Evolutionary conservation across 2,888 invertebrate genomes (phyloP).

Genomic region (Caenorhabditis sp.): DNA sequence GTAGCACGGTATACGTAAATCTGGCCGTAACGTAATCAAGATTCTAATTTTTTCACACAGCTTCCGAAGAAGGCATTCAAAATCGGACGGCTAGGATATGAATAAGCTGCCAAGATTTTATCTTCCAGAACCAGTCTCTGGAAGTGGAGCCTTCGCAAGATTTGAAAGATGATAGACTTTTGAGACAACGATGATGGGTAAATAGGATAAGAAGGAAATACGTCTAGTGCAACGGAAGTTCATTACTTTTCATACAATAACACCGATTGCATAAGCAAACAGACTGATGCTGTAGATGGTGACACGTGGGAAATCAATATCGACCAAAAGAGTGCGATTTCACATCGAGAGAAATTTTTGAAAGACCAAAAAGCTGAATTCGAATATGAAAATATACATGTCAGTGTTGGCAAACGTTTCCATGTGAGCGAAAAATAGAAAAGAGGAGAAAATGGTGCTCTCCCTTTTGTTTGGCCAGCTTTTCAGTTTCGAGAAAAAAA

Average conservation of each 20-base stretch:
- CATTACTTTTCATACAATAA: conserved; percentile 8
- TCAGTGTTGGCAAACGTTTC: conserved; percentile 26
- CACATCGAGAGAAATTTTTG: background rate
- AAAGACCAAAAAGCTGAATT: conserved; percentile 15
- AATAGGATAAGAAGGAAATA: conserved; percentile 20
- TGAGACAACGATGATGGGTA: conserved; percentile 42
- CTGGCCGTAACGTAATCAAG: conserved; percentile 18
- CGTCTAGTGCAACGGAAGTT: conserved; percentile 25
- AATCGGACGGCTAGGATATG: conserved; percentile 35
- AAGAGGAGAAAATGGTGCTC: background rate
- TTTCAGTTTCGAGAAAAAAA: background rate
- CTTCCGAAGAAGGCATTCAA: conserved; percentile 36
- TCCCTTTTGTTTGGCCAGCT: conserved; percentile 50
- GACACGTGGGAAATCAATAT: background rate
- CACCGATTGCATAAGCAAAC: background rate
- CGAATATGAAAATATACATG: background rate
- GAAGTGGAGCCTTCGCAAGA: conserved; percentile 50
- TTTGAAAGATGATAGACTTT: conserved; percentile 33
- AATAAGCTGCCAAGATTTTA: conserved; percentile 46
- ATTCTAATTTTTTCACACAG: conserved; percentile 15
- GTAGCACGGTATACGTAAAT: conserved; percentile 4
- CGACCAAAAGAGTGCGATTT: background rate
- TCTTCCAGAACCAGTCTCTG: conserved; percentile 48
- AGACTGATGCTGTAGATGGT: background rate
- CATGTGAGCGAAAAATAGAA: conserved; percentile 27